Percentiles rank a stretch among this genome's conserved stretches.
These are phyloP conservation scores for Cynocephalus volans DNA, from an alignment of 2,113 vertebrate genomes.

Conservation along the genomic window DNA sequence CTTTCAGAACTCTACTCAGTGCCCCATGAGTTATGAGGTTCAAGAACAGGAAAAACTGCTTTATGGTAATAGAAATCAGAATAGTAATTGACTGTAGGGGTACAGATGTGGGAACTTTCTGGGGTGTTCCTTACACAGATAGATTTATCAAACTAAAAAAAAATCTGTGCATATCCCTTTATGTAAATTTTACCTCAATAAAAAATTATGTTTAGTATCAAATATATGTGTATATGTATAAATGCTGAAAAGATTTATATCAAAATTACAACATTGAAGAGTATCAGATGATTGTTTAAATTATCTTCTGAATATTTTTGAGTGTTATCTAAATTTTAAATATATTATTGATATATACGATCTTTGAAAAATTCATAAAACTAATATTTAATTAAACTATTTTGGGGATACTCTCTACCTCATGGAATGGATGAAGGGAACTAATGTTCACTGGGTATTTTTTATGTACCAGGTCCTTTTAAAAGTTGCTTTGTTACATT, in stretches of 20 bases:
- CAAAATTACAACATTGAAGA: constrained; percentile 14
- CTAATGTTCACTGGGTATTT: background rate
- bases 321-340: background rate
- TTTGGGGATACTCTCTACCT: background rate
- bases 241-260: background rate
- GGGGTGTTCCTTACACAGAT: background rate
- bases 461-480: background rate
- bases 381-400: background rate
- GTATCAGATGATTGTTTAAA: background rate
- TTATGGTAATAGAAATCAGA: background rate
- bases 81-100: background rate
- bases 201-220: background rate
- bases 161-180: background rate
- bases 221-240: background rate
- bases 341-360: background rate
- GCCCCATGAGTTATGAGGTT: background rate
- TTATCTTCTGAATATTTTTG: constrained; percentile 50
- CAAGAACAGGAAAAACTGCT: background rate
- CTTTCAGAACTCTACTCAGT: background rate
- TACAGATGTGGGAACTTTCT: background rate
- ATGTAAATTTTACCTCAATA: background rate
- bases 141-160: background rate
- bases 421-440: background rate
- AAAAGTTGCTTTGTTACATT: constrained; percentile 8
- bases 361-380: constrained; percentile 3